These are phyloP conservation scores for Antechinus stuartii DNA, from an alignment of 2,113 vertebrate species.

Conservation along the genomic window DNA sequence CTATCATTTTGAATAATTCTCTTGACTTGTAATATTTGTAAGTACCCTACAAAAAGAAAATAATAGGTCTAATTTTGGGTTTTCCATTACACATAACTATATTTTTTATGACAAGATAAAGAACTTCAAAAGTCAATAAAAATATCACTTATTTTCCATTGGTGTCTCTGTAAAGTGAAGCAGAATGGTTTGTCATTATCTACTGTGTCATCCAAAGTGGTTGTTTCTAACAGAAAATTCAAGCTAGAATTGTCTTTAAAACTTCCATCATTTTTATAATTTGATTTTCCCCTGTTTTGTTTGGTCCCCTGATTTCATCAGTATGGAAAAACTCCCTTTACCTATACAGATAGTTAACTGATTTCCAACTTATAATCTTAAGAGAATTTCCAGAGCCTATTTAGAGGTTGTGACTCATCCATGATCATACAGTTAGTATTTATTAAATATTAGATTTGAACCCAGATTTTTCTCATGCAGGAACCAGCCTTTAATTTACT, in stretches of 20 bases:
- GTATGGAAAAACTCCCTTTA: background rate
- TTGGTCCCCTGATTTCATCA: background rate
- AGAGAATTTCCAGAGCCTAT: background rate
- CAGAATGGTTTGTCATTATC: constrained; percentile 34
- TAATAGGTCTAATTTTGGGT: constrained; percentile 62
- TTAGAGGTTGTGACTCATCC: background rate
- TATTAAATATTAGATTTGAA: background rate
- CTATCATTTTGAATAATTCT: constrained; percentile 75
- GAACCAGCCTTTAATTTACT: background rate
- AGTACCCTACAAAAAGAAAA: constrained; percentile 58
- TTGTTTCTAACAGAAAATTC: background rate
- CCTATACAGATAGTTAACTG: background rate
- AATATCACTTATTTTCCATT: constrained; percentile 31
- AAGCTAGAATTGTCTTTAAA: constrained; percentile 1
- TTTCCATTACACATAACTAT: constrained; percentile 63
- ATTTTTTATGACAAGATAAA: constrained; percentile 53
- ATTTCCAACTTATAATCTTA: background rate
- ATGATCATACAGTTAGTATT: background rate
- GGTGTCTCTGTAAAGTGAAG: constrained; percentile 33
- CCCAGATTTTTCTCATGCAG: background rate
- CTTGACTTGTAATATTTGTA: constrained; percentile 67
- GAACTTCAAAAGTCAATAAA: constrained; percentile 31
- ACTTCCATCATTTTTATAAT: background rate
- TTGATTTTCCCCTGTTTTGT: background rate
- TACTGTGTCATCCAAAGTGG: background rate